phyloP scores from a whole-genome alignment of 2,888 invertebrate species.

The Chloroclystis v-ata region DNA sequence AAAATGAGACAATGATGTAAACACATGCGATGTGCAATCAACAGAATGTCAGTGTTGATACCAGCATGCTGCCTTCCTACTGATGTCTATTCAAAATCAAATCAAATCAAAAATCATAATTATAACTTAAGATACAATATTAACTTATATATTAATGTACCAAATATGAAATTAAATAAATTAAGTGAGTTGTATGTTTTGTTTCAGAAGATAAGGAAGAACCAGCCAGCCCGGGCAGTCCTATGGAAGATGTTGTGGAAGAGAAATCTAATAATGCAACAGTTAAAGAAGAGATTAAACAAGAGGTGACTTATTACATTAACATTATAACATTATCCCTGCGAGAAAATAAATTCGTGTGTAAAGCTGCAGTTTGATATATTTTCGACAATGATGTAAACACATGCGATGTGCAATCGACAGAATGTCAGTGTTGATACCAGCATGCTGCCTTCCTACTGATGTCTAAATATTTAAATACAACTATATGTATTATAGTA shows the following conservation, averaged over 20 bases:
- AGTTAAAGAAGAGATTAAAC: slow-evolving; percentile 61
- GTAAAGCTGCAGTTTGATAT: no score
- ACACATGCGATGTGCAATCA: slow-evolving; percentile 54
- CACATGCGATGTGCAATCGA: slow-evolving; percentile 53
- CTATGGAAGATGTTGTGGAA: slow-evolving; percentile 37
- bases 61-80: slow-evolving; percentile 67
- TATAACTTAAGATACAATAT: no score
- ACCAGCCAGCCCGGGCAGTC: slow-evolving; percentile 53
- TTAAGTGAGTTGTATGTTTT: not conserved
- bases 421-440: slow-evolving; percentile 51
- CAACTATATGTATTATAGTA: not conserved
- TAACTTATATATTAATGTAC: not conserved
- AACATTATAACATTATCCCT: not conserved
- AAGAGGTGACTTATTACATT: slow-evolving; percentile 45
- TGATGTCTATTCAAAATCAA: slow-evolving; percentile 44
- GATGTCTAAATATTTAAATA: slow-evolving; percentile 32
- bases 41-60: slow-evolving; percentile 55
- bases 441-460: slow-evolving; percentile 63
- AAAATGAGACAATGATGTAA: slow-evolving; percentile 46
- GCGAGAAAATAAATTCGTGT: no score
- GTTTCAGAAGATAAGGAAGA: slow-evolving; percentile 61
- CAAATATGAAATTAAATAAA: not conserved
- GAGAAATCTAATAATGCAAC: slow-evolving; percentile 32
- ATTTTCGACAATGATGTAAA: slow-evolving; percentile 55
- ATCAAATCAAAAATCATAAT: no score